phyloP scores from a whole-genome alignment of 1,140 invertebrate species.

The Bombus turneri region DNA sequence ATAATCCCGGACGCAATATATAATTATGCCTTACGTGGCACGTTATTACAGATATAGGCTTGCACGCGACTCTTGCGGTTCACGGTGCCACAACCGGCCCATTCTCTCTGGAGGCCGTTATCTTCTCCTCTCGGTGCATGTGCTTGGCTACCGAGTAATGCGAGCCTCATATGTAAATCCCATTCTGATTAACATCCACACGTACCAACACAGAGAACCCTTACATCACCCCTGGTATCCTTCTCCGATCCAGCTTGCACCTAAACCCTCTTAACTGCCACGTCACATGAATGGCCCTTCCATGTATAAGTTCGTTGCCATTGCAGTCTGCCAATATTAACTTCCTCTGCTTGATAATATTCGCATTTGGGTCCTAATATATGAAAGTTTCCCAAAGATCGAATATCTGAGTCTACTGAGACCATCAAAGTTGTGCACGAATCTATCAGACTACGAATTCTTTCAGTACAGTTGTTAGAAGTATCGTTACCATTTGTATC shows the following conservation, averaged over 20 bases:
- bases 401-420: background rate
- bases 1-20: conserved; percentile 64
- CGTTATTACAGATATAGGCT: conserved; percentile 65
- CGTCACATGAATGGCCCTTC: conserved; percentile 20
- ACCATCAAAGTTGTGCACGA: background rate
- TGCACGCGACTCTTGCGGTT: conserved; percentile 56
- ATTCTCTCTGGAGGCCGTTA: conserved; percentile 66
- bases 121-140: conserved; percentile 72
- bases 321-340: conserved; percentile 41
- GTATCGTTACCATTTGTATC: background rate
- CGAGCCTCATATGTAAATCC: conserved; percentile 74
- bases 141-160: conserved; percentile 68
- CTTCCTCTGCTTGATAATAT: background rate
- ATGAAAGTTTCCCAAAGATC: background rate
- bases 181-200: conserved; percentile 76
- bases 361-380: background rate
- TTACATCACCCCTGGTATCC: conserved; percentile 56
- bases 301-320: conserved; percentile 26
- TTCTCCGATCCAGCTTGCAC: conserved; percentile 32
- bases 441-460: background rate
- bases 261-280: conserved; percentile 65
- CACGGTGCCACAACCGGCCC: conserved; percentile 20
- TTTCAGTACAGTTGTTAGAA: background rate
- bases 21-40: conserved; percentile 65
- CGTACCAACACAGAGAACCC: conserved; percentile 60